Percentiles rank a stretch among this genome's conserved stretches.
phyloP scores from a whole-genome alignment of 2,888 invertebrate species.

The Baccha elongata region DNA sequence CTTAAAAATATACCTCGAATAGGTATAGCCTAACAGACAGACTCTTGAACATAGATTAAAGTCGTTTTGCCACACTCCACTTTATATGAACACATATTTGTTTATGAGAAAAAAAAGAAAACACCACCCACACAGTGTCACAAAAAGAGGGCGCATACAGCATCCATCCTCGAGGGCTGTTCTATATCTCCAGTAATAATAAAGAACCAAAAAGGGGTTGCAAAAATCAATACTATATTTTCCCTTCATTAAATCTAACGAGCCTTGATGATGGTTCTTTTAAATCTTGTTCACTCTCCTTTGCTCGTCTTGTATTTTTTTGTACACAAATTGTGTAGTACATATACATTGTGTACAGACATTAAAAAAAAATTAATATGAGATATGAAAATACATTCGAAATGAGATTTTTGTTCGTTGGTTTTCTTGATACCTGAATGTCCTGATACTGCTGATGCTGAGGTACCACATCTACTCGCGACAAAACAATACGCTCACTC shows the following conservation, averaged over 20 bases:
- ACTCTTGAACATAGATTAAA: slow-evolving; percentile 48
- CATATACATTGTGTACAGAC: not conserved
- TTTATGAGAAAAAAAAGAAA: slow-evolving; percentile 1
- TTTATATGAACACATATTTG: slow-evolving; percentile 12
- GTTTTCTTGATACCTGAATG: not conserved
- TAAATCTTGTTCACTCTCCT: slow-evolving; percentile 22
- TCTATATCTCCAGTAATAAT: slow-evolving; percentile 66
- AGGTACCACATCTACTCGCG: not conserved
- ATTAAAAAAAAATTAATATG: not conserved
- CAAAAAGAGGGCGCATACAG: slow-evolving; percentile 51
- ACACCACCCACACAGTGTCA: slow-evolving; percentile 37
- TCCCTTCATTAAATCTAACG: slow-evolving; percentile 71
- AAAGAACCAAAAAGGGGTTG: slow-evolving; percentile 65
- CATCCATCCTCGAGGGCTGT: slow-evolving; percentile 60
- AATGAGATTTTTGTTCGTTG: slow-evolving; percentile 22
- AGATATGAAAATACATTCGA: not conserved
- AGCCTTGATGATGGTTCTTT: slow-evolving; percentile 65
- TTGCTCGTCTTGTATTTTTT: slow-evolving; percentile 2
- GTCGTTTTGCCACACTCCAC: slow-evolving; percentile 38
- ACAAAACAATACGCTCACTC: not conserved
- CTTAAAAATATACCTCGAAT: not conserved
- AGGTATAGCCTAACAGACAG: slow-evolving; percentile 9
- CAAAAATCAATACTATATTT: slow-evolving; percentile 70
- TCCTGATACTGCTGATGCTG: not conserved
- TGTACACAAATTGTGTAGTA: not conserved